phyloP scores from a whole-genome alignment of 2,888 invertebrate genomes.

The Drosophila flavopinicola region DNA sequence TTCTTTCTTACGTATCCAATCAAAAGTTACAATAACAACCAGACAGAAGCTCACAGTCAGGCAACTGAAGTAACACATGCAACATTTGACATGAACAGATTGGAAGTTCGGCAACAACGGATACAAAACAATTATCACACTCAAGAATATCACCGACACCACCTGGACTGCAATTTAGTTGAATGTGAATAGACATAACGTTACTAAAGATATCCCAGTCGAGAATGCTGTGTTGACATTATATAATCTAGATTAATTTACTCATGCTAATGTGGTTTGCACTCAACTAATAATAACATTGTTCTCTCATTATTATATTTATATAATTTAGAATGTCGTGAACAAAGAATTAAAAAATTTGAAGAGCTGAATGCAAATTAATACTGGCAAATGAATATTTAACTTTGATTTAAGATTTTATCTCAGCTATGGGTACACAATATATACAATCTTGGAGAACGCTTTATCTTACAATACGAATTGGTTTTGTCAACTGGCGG shows the following conservation, averaged over 20 bases:
- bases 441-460: not conserved
- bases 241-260: too few relatives aligned
- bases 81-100: constrained; percentile 32
- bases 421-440: too few relatives aligned
- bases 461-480: constrained; percentile 10
- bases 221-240: too few relatives aligned
- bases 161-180: constrained; percentile 86
- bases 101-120: constrained; percentile 26
- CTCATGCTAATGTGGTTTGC: too few relatives aligned
- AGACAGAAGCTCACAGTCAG: constrained; percentile 16
- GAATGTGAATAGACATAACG: not conserved
- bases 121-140: constrained; percentile 86
- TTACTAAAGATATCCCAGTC: too few relatives aligned
- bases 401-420: too few relatives aligned
- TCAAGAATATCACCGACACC: constrained; percentile 89
- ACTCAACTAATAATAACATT: too few relatives aligned
- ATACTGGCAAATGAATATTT: too few relatives aligned
- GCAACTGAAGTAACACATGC: constrained; percentile 44
- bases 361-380: too few relatives aligned
- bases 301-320: too few relatives aligned
- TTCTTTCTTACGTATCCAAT: not conserved
- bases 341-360: too few relatives aligned
- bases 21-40: not conserved
- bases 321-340: too few relatives aligned
- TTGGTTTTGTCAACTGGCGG: not conserved